These are phyloP conservation scores for Hydropsyche tenuis DNA, from an alignment of 1,140 invertebrate species.

Conservation along the genomic window DNA sequence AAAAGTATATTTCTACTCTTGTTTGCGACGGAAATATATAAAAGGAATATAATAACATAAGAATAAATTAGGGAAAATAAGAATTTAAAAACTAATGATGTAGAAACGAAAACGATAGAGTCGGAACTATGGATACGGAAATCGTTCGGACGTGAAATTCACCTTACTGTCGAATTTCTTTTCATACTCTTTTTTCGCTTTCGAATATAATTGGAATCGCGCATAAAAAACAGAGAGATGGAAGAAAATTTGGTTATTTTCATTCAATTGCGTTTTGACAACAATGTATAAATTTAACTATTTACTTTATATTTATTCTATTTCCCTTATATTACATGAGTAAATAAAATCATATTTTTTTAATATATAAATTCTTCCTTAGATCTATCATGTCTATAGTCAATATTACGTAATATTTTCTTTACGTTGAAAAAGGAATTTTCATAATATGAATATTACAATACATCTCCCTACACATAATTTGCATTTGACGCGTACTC, in stretches of 20 bases:
- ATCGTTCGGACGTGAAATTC: background rate
- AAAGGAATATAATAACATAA: background rate
- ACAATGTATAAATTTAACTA: background rate
- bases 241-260: background rate
- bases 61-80: constrained; percentile 6
- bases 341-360: too few species aligned
- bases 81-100: constrained; percentile 7
- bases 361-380: too few species aligned
- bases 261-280: background rate
- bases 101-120: background rate
- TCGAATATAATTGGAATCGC: background rate
- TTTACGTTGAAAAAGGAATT: too few species aligned
- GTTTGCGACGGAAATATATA: background rate
- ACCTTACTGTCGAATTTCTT: background rate
- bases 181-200: background rate
- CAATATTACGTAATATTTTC: too few species aligned
- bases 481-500: background rate
- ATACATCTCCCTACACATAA: background rate
- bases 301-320: background rate
- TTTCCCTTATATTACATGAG: too few species aligned
- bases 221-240: background rate
- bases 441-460: background rate
- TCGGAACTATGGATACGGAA: background rate
- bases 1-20: too few species aligned
- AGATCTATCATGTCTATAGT: too few species aligned